A percentile compares a stretch with the other conserved stretches of the same genome.
These are phyloP conservation scores for Myotis findleyi DNA, from an alignment of 2,797 vertebrate species.

Conservation along the genomic window DNA sequence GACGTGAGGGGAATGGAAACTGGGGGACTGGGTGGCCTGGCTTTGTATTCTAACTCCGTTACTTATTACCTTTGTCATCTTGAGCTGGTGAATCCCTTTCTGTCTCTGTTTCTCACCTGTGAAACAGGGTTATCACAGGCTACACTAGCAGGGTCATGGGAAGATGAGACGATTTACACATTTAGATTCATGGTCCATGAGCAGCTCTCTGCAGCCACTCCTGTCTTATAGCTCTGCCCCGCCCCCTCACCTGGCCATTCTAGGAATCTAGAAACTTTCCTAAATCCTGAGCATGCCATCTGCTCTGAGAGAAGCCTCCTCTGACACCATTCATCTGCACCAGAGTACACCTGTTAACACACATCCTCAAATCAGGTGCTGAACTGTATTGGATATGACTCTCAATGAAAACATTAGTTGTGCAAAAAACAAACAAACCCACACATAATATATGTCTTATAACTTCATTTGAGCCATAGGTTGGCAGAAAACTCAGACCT, in stretches of 20 bases:
- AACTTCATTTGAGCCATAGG: neutral
- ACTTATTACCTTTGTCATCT: neutral
- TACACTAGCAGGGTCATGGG: rapidly evolving
- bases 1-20: neutral
- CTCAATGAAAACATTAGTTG: neutral
- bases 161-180: neutral
- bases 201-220: no score
- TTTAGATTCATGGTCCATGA: neutral
- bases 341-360: neutral
- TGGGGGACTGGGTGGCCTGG: rapidly evolving
- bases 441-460: neutral
- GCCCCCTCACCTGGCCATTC: neutral
- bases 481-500: neutral
- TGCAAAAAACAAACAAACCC: neutral
- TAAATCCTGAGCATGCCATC: neutral
- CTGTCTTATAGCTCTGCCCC: neutral
- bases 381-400: neutral
- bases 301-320: neutral
- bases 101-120: neutral
- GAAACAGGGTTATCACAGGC: neutral
- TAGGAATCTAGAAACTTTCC: neutral
- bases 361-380: neutral
- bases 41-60: neutral
- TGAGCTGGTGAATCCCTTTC: neutral
- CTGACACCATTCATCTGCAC: neutral